Base-by-base conservation (phyloP, 2,888 invertebrate species). In the Drosophila subsilvestris region DNA sequence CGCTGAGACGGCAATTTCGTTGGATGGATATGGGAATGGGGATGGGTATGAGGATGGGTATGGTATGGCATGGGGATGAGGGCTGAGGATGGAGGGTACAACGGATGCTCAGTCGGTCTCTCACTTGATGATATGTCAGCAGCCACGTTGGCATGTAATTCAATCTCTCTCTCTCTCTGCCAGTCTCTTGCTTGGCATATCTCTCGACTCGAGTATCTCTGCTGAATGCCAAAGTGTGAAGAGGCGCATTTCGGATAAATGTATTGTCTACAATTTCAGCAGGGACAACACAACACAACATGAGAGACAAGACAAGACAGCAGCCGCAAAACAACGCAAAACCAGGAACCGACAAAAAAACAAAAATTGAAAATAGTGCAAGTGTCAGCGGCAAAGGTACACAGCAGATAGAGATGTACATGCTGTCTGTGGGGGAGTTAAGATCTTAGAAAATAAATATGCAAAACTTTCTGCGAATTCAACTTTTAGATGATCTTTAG, bases 191-290 rank as follows among this genome's bases (percentile, higher is more conserved):
- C 25, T 25, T 25, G 25, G 25, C 25, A 6, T 25, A 6, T 25
- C 25, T 18, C 18, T 20, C 20, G 45, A 45, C 37, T 37, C 2
- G 37, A 37, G 14, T 37, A 14, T 37, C 37, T 49, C 61, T 70
- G 42, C 45, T 51, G 49, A 62, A 75, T 68, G 61, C 65, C 63
- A 60, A 80, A 81, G 83, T 82, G 79, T 79, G 74, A 82, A 82
- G 81, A 78, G 65, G 75, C 78, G 71, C 63, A 63, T 79, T 71
- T 74, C 37, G 54, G 75, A 50, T 51, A 56, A 50, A 32, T 58
- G 50, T 67, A 73, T 73, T 76, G 65, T 76, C 63, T 76, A 58
- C 48, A 54, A 76, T 76, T 76, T 66, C 65, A 71, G 51, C 55
- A 56, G 60, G 27, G 27, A 27, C 25, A 25, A 7, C 7, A 25